phyloP scores from a whole-genome alignment of 2,888 invertebrate genomes.

The Aphidius colemani region DNA sequence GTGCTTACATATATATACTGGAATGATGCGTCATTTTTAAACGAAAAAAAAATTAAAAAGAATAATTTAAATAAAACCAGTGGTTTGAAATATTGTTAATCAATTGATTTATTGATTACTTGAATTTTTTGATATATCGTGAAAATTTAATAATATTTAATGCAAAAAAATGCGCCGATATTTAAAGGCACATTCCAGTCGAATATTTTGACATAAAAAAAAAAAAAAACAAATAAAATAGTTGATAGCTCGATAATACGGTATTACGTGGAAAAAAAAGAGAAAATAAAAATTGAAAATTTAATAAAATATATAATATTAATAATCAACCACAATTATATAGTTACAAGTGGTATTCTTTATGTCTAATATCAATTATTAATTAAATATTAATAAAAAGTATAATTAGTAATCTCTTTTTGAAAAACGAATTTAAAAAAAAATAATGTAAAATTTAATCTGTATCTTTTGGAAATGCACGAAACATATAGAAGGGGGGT shows the following conservation, averaged over 20 bases:
- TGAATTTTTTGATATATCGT: slow-evolving; percentile 5
- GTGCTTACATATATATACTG: slow-evolving; percentile 22
- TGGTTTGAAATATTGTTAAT: slow-evolving; percentile 6
- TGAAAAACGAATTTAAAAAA: slow-evolving; percentile 22
- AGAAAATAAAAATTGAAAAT: slow-evolving; percentile 33
- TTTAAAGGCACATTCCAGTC: slow-evolving; percentile 54
- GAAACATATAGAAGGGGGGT: slow-evolving; percentile 83
- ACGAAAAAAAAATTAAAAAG: slow-evolving; percentile 1
- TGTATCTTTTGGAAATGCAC: slow-evolving; percentile 86
- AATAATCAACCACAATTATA: slow-evolving; percentile 36
- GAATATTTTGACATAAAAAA: slow-evolving; percentile 44
- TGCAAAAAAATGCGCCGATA: slow-evolving; percentile 32
- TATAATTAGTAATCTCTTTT: slow-evolving; percentile 40
- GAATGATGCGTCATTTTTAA: slow-evolving; percentile 33
- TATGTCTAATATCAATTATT: slow-evolving; percentile 25
- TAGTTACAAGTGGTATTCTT: slow-evolving; percentile 43
- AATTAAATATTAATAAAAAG: slow-evolving; percentile 45
- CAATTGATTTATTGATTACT: not conserved
- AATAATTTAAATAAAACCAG: not conserved
- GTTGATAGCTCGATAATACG: slow-evolving; percentile 47
- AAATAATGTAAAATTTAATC: slow-evolving; percentile 64
- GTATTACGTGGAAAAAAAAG: slow-evolving; percentile 45
- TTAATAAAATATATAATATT: slow-evolving; percentile 21
- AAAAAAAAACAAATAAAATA: slow-evolving; percentile 31
- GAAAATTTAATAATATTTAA: slow-evolving; percentile 4